Conservation (phyloP, 2,797 vertebrate genomes). For the Ctenopoma kingsleyae region DNA sequence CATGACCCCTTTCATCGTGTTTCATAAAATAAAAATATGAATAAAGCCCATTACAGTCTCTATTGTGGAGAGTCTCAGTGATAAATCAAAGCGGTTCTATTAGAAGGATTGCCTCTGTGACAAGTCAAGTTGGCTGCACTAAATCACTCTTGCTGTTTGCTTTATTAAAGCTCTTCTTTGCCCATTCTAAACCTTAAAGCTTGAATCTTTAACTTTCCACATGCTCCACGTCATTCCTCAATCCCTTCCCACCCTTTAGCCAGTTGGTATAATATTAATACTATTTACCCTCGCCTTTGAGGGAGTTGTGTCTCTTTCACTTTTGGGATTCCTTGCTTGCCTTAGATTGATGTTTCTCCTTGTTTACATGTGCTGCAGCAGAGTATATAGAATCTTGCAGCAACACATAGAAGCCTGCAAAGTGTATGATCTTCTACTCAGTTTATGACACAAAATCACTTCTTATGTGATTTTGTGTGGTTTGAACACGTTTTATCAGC, state of each 20-base stretch:
- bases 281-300: conserved; percentile 33
- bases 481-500: conserved; percentile 1
- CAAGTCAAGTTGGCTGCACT: conserved; percentile 66
- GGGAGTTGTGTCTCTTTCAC: background rate
- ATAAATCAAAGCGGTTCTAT: conserved; percentile 82
- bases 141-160: conserved; percentile 73
- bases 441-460: background rate
- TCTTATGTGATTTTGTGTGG: conserved; percentile 1
- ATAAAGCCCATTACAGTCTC: conserved; percentile 85
- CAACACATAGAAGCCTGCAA: background rate
- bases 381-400: background rate
- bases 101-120: conserved; percentile 79
- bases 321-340: conserved; percentile 6
- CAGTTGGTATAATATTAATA: conserved; percentile 13
- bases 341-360: background rate
- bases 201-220: conserved; percentile 48
- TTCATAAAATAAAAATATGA: conserved; percentile 90
- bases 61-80: conserved; percentile 78
- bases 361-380: conserved; percentile 15
- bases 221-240: conserved; percentile 31
- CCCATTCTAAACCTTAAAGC: conserved; percentile 47
- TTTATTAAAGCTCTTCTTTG: conserved; percentile 63
- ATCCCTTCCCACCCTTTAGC: conserved; percentile 24
- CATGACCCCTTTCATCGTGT: conserved; percentile 87
- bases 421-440: background rate